A percentile compares a stretch with the other conserved stretches of the same genome.
Evolutionary conservation across 2,113 vertebrate genomes (phyloP).

Genomic region (Marmota flaviventris): DNA sequence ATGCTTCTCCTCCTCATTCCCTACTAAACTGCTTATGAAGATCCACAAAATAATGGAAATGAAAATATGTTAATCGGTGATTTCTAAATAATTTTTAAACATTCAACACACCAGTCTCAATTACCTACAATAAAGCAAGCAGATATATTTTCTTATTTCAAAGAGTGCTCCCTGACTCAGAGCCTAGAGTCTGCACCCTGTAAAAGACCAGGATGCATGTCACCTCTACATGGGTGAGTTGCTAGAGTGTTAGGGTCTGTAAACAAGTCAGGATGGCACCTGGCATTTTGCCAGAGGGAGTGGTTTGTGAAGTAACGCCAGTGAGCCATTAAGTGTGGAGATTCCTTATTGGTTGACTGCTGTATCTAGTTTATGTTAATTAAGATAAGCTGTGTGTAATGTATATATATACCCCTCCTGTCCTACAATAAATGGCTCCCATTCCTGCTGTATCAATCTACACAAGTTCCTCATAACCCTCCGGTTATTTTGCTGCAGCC

Average conservation of each 20-base stretch:
- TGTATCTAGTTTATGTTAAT: no score
- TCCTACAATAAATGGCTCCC: no score
- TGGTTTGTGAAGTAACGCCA: no score
- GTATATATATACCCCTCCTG: no score
- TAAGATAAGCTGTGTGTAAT: no score
- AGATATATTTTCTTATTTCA: neutral
- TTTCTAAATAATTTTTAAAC: neutral
- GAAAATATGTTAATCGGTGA: neutral
- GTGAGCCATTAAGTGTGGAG: no score
- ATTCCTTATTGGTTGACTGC: no score
- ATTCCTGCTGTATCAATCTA: no score
- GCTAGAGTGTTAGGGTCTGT: neutral
- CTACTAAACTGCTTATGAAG: neutral
- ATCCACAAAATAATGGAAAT: slow-evolving; percentile 12
- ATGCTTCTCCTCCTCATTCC: neutral
- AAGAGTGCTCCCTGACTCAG: neutral
- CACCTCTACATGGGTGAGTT: fast-evolving
- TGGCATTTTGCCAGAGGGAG: no score
- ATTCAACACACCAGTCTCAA: neutral
- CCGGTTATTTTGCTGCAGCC: no score
- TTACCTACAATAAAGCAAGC: neutral
- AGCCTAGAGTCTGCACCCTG: neutral
- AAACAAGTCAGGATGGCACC: no score
- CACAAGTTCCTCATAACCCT: no score
- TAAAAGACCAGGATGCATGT: neutral